Evolutionary conservation across 2,888 invertebrate genomes (phyloP).

Genomic region (Cryptocephalus moraei): DNA sequence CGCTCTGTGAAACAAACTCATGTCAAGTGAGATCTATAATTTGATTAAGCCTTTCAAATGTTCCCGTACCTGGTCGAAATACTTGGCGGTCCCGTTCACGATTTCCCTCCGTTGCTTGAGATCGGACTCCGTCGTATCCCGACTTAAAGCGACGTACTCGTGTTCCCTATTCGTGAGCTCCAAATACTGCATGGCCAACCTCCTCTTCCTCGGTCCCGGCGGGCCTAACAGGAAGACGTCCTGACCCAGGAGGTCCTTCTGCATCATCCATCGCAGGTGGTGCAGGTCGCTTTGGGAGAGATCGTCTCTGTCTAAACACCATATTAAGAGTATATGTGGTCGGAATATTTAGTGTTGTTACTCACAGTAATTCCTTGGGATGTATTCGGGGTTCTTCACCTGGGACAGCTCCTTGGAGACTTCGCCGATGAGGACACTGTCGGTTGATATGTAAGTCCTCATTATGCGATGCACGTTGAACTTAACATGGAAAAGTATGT

Average conservation of each 20-base stretch:
- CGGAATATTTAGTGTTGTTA: no score
- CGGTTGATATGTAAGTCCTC: no score
- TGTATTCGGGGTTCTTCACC: no score
- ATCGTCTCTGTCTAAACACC: constrained; percentile 43
- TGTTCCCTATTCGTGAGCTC: constrained; percentile 83
- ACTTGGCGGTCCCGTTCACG: constrained; percentile 73
- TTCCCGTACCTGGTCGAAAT: constrained; percentile 74
- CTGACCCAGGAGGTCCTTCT: constrained; percentile 86
- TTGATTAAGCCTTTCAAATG: background rate
- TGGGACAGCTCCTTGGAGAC: no score
- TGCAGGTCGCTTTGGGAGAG: constrained; percentile 63
- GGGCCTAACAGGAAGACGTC: constrained; percentile 91
- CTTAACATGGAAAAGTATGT: no score
- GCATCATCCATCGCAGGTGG: constrained; percentile 92
- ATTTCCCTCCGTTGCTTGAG: constrained; percentile 94
- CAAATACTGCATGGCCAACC: constrained; percentile 78
- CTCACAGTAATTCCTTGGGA: no score
- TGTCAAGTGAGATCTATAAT: background rate
- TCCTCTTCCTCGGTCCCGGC: constrained; percentile 75
- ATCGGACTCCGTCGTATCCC: constrained; percentile 96
- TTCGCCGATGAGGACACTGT: no score
- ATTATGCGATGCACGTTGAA: no score
- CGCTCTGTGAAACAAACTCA: constrained; percentile 52
- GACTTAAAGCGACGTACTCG: constrained; percentile 86
- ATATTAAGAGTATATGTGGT: background rate